Percentiles rank a stretch among this genome's conserved stretches.
phyloP scores from a whole-genome alignment of 2,113 vertebrate genomes.

The Solea solea region DNA sequence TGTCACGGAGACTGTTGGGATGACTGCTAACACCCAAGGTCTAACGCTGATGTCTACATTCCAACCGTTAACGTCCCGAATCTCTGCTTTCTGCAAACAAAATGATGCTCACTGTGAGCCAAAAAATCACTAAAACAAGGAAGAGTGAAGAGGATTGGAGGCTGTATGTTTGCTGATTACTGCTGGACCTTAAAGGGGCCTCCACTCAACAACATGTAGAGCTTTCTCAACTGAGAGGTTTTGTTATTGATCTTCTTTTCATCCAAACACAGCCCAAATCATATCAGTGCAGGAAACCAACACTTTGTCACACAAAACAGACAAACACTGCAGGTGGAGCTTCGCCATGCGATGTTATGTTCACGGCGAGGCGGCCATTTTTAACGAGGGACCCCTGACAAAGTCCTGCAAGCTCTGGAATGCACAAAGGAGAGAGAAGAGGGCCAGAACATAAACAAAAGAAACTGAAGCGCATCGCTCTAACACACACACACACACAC shows the following conservation, averaged over 20 bases:
- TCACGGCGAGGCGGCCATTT: constrained; percentile 22
- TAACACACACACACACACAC: constrained; percentile 2
- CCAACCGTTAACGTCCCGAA: constrained; percentile 38
- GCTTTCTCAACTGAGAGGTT: neutral
- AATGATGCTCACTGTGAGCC: constrained; percentile 16
- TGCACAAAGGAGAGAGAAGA: neutral
- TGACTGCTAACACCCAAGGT: constrained; percentile 49
- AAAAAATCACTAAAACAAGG: constrained; percentile 36
- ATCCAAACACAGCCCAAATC: constrained; percentile 22
- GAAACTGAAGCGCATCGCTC: constrained; percentile 33
- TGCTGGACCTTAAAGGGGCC: constrained; percentile 14
- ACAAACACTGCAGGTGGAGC: constrained; percentile 50
- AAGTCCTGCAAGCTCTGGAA: neutral
- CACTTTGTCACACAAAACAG: constrained; percentile 52
- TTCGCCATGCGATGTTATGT: constrained; percentile 29
- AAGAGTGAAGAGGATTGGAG: neutral
- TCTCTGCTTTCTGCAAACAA: constrained; percentile 36
- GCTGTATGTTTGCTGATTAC: constrained; percentile 1
- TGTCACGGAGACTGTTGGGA: constrained; percentile 62
- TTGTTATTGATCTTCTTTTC: constrained; percentile 6
- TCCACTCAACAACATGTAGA: neutral
- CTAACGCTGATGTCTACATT: constrained; percentile 52
- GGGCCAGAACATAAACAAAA: constrained; percentile 3
- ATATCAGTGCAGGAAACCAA: constrained; percentile 31
- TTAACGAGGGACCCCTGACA: constrained; percentile 42